Evolutionary conservation across 2,797 vertebrate genomes (phyloP).

Genomic region (Xenops minutus): DNA sequence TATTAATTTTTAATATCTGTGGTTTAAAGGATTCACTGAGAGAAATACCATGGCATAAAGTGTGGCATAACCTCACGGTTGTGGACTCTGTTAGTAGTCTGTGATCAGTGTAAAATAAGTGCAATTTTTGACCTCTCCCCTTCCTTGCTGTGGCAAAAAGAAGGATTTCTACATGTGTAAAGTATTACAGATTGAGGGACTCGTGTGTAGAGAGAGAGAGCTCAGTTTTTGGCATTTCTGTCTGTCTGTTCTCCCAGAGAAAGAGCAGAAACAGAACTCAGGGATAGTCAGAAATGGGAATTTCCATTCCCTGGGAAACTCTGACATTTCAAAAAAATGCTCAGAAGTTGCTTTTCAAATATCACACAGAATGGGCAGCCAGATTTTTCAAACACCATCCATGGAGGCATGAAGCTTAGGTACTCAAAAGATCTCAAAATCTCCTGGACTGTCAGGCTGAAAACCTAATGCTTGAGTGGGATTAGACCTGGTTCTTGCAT

Average conservation of each 20-base stretch:
- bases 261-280: neutral
- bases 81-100: neutral
- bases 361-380: neutral
- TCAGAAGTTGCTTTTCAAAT: neutral
- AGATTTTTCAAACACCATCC: neutral
- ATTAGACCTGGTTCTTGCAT: neutral
- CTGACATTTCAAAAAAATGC: neutral
- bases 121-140: neutral
- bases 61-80: neutral
- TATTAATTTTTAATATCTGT: neutral
- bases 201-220: rapidly evolving
- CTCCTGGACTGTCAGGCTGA: neutral
- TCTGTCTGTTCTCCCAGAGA: neutral
- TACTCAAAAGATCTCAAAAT: neutral
- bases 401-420: neutral
- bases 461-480: neutral
- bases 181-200: neutral
- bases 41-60: neutral
- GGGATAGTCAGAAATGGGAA: neutral
- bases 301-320: neutral
- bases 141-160: neutral
- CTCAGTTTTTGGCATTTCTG: rapidly evolving
- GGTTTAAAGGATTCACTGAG: neutral
- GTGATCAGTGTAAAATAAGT: neutral
- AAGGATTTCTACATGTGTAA: neutral